phyloP scores from a whole-genome alignment of 2,113 vertebrate genomes.

The Drymodes brunneopygia region DNA sequence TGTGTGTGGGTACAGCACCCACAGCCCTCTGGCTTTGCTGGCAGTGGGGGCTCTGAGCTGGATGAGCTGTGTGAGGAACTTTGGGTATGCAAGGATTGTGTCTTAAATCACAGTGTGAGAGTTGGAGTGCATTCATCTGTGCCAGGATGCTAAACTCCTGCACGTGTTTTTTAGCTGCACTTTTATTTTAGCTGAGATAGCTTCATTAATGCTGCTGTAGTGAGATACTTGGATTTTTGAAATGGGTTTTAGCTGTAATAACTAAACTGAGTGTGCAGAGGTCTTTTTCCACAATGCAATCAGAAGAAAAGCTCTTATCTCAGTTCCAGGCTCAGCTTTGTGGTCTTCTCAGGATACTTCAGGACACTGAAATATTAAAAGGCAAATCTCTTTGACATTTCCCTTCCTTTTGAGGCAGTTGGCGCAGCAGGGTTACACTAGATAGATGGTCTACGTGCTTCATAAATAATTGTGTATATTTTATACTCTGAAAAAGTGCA shows the following conservation, averaged over 20 bases:
- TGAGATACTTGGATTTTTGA: neutral
- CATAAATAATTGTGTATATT: neutral
- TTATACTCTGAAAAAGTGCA: neutral
- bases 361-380: neutral
- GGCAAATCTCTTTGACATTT: neutral
- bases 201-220: neutral
- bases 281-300: neutral
- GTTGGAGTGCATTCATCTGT: neutral
- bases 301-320: neutral
- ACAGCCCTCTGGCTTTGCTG: neutral
- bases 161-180: rapidly evolving
- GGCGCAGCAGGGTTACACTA: neutral
- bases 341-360: neutral
- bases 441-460: neutral
- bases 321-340: neutral
- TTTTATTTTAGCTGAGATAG: neutral
- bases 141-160: neutral
- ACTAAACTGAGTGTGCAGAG: neutral
- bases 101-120: neutral
- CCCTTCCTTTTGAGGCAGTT: neutral
- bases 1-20: neutral
- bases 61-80: neutral
- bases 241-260: neutral
- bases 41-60: neutral
- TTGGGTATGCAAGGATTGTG: neutral